phyloP scores from a whole-genome alignment of 2,888 invertebrate genomes.

The Hirudinaria manillensis region DNA sequence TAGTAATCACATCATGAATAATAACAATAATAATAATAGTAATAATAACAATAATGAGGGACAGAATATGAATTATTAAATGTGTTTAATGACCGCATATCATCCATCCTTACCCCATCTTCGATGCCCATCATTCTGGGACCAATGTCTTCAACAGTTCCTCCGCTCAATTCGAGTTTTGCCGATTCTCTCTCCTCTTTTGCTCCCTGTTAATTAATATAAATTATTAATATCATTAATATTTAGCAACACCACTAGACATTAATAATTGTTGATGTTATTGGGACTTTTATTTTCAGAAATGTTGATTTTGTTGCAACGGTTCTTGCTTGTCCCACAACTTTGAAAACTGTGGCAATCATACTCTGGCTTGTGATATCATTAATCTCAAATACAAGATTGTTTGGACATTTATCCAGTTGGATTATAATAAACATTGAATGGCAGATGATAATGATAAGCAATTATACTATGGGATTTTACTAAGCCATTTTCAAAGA shows the following conservation, averaged over 20 bases:
- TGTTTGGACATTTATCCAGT: too few species aligned
- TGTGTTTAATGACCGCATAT: not conserved
- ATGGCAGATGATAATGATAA: too few species aligned
- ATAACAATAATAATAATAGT: constrained; percentile 22
- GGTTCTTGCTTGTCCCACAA: too few species aligned
- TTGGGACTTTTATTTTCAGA: not conserved
- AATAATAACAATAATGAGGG: not conserved
- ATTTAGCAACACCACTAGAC: not conserved
- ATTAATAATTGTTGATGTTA: not conserved
- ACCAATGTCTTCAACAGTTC: constrained; percentile 56
- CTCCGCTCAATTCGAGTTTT: constrained; percentile 57
- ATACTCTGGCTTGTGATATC: too few species aligned
- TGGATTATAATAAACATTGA: too few species aligned
- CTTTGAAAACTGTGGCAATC: too few species aligned
- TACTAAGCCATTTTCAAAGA: too few species aligned
- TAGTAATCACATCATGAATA: constrained; percentile 11
- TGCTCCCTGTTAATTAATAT: constrained; percentile 46
- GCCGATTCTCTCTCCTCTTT: constrained; percentile 54
- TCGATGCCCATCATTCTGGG: constrained; percentile 57
- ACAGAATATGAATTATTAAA: too few species aligned
- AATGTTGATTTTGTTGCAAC: not conserved
- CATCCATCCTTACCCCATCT: constrained; percentile 54
- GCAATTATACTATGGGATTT: too few species aligned
- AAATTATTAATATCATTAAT: not conserved
- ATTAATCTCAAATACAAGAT: too few species aligned